Percentiles rank a stretch among this genome's conserved stretches.
Conservation (phyloP, 2,113 vertebrate genomes). For the Epinephelus moara region DNA sequence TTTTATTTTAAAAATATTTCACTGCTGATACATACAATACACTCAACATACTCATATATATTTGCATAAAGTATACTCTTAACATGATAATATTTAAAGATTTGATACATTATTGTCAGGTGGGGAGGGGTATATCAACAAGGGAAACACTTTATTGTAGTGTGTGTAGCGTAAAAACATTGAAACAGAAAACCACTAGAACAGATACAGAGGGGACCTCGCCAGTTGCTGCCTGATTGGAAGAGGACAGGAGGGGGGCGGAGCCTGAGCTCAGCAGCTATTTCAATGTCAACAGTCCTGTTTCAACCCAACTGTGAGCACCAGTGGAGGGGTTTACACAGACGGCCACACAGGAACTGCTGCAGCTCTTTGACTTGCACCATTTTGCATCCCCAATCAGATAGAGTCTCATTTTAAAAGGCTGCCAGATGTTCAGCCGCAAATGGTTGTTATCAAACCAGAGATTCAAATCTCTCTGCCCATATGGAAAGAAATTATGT, state of each 20-base stretch:
- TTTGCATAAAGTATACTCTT: constrained; percentile 98
- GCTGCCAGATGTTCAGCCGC: neutral
- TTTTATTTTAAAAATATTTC: constrained; percentile 99
- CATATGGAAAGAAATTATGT: neutral
- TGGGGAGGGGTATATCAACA: constrained; percentile 90
- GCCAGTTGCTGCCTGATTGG: constrained; percentile 51
- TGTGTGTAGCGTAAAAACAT: constrained; percentile 95
- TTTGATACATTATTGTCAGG: constrained; percentile 94
- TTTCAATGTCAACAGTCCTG: neutral
- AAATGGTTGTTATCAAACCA: neutral
- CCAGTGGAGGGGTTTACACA: neutral
- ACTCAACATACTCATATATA: constrained; percentile 95
- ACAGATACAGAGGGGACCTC: constrained; percentile 57
- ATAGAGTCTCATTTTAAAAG: neutral
- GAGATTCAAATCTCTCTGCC: constrained; percentile 3
- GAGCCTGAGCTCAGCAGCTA: constrained; percentile 2
- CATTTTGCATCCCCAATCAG: neutral
- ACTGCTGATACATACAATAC: constrained; percentile 99
- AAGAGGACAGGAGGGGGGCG: constrained; percentile 9
- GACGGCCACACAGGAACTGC: neutral
- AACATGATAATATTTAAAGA: constrained; percentile 97
- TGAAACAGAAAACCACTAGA: constrained; percentile 86
- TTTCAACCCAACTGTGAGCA: neutral
- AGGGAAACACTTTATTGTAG: constrained; percentile 85
- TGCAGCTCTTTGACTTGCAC: neutral